Percentiles rank a stretch among this genome's conserved stretches.
These are phyloP conservation scores for Griposia aprilina DNA, from an alignment of 2,888 invertebrate genomes.

Conservation along the genomic window DNA sequence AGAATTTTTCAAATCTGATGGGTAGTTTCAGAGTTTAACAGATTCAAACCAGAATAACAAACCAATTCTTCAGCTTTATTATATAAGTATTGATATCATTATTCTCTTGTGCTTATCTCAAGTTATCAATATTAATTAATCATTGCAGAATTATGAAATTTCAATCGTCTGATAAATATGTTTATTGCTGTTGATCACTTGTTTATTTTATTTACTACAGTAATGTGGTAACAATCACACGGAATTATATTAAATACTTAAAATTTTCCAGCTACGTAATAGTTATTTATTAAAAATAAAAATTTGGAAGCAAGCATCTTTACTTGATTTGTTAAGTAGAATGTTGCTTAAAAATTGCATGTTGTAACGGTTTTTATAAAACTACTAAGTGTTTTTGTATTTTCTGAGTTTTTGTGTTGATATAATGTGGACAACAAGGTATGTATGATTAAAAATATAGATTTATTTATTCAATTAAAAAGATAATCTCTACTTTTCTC, in stretches of 20 bases:
- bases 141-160: constrained; percentile 4
- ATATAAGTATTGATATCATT: no score
- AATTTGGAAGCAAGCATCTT: not conserved
- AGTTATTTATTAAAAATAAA: not conserved
- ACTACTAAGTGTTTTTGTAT: not conserved
- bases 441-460: no score
- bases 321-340: not conserved
- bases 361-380: not conserved
- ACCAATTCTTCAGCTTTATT: no score
- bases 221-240: not conserved
- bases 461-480: not conserved
- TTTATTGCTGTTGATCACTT: not conserved
- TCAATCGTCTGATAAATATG: not conserved
- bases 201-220: not conserved
- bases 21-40: no score
- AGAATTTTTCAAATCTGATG: no score
- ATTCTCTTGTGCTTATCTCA: no score
- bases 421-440: constrained; percentile 1
- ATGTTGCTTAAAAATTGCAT: not conserved
- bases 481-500: no score
- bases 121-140: not conserved
- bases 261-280: not conserved
- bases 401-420: not conserved
- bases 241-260: not conserved
- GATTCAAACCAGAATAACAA: no score